Conservation (phyloP, 1,140 invertebrate species). For the Zaprionus inermis region DNA sequence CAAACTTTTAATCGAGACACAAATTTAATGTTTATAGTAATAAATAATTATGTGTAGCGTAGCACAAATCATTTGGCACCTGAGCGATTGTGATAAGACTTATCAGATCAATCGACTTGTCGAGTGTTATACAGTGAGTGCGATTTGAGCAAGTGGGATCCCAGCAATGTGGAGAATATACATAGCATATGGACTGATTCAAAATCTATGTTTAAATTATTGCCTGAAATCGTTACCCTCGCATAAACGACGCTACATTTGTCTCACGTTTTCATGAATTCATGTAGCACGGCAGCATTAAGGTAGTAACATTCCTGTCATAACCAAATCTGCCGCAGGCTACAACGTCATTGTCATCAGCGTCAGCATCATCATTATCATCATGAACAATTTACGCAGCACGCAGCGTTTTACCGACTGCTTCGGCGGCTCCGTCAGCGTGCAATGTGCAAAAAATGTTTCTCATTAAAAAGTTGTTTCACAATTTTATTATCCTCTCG, state of each 20-base stretch:
- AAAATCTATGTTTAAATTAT: no score
- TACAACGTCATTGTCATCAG: constrained; percentile 5
- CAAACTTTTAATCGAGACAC: no score
- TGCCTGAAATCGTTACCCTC: no score
- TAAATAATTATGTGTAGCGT: not conserved
- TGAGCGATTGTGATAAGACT: not conserved
- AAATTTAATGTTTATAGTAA: no score
- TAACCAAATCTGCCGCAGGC: constrained; percentile 14
- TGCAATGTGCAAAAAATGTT: constrained; percentile 78
- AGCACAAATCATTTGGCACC: not conserved
- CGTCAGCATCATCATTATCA: constrained; percentile 13
- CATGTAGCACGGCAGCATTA: no score
- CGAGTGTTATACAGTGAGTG: not conserved
- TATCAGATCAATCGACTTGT: not conserved
- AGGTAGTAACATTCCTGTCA: not conserved
- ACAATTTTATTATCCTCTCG: constrained; percentile 76
- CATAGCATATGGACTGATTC: no score
- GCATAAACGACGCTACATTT: no score
- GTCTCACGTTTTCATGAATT: no score
- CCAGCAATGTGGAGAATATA: no score
- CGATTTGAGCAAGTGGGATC: no score
- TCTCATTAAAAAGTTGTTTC: constrained; percentile 80
- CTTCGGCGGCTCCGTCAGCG: constrained; percentile 27
- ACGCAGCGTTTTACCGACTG: no score
- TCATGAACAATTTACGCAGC: constrained; percentile 22